Base-by-base conservation (phyloP, 1,140 invertebrate genomes). In the Drosophila sturtevanti region DNA sequence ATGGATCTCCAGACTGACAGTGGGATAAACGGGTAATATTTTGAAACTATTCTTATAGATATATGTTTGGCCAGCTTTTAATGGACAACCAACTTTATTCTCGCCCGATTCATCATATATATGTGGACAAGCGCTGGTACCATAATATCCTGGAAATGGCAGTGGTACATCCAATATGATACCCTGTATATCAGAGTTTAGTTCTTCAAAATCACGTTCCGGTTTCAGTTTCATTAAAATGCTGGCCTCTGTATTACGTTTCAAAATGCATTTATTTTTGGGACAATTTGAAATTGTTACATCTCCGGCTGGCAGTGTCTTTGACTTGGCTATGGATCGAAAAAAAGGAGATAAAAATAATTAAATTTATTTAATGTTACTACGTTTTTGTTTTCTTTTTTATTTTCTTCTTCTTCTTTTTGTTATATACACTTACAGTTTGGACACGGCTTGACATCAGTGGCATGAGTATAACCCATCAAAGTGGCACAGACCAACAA, bases 111-210 rank as follows among this genome's bases (percentile, higher is more conserved):
- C 74, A 62, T 93, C 90, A 74, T 92, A 95, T 31, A 96, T 92
- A 66, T 95, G 94, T 44, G 93, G 91, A 77, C 96, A 96, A 2
- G 95, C 94, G 38, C 93, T 93, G 3, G 93, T 93, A n/a, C 94
- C 95, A 75, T 96, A 95, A 1, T 96, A 95, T 27, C 96, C 96
- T 6, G 96, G 91, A 84, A 96, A 96, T 0, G 96, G 96, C 60
- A 97, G 81, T 0, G 93, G 92, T 4, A 96, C 81, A 0, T 94
- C 94, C 5, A 93, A 76, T 12, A 96, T 92, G 0, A 93, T 91
- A 0, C 95, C 96, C 65, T 89, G 87, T 1, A 96, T 95, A 4
- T 92, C 89, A n/a, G 93, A 94, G 2, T 51, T 92, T 35, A 95
- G 38, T 0, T 71, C 90, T 11, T 90, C 70, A 12, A 94, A 80